Conservation (phyloP, 37 sponge, comb jelly and placozoan species). For the Petrosia ficiformis region DNA sequence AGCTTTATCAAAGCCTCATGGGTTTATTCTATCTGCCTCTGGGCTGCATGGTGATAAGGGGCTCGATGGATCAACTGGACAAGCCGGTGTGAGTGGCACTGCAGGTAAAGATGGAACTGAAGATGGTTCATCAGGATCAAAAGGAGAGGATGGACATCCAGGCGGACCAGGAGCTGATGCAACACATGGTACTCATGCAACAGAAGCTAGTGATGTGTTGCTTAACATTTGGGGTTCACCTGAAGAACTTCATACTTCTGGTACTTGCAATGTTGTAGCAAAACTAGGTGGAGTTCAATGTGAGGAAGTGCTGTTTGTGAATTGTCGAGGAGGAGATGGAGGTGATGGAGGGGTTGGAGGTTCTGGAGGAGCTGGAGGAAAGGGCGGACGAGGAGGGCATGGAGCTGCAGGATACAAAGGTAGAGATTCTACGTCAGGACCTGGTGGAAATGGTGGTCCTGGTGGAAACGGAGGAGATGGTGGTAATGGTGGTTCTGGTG, state of each 20-base stretch:
- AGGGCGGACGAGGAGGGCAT: constrained; percentile 72
- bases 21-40: constrained; percentile 30
- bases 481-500: constrained; percentile 62
- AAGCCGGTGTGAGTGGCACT: constrained; percentile 27
- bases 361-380: constrained; percentile 58
- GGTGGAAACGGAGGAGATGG: constrained; percentile 74
- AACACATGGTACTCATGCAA: constrained; percentile 14
- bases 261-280: constrained; percentile 18
- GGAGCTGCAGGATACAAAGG: constrained; percentile 50
- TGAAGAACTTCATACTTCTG: constrained; percentile 18
- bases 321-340: constrained; percentile 81
- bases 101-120: constrained; percentile 10
- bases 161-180: constrained; percentile 60
- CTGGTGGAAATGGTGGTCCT: constrained; percentile 58
- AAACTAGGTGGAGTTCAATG: constrained; percentile 53
- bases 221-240: constrained; percentile 41
- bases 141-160: constrained; percentile 50
- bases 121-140: constrained; percentile 45
- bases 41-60: constrained; percentile 40
- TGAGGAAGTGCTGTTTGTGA: constrained; percentile 65
- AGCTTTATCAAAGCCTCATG: constrained; percentile 38
- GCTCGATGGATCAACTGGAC: constrained; percentile 11
- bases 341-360: constrained; percentile 78
- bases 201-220: constrained; percentile 51
- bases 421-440: constrained; percentile 18